Evolutionary conservation across 2,888 invertebrate genomes (phyloP).

Genomic region (Anthophora plumipes): DNA sequence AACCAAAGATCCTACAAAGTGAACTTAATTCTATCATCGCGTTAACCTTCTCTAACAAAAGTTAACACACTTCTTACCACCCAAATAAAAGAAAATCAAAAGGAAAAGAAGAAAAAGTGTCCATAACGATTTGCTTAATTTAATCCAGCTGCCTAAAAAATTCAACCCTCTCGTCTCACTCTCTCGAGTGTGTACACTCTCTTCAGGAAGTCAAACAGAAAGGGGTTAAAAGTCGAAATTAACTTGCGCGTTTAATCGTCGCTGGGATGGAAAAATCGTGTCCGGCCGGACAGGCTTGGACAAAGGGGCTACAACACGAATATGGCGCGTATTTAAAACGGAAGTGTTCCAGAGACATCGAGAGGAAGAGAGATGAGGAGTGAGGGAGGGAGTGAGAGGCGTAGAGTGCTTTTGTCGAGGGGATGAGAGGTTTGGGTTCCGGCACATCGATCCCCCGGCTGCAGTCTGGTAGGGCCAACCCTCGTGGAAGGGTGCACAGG

Average conservation of each 20-base stretch:
- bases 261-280: constrained; percentile 20
- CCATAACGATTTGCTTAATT: too few species aligned
- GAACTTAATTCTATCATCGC: too few species aligned
- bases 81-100: too few species aligned
- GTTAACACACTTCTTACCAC: too few species aligned
- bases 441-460: constrained; percentile 61
- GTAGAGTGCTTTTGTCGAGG: constrained; percentile 44
- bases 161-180: too few species aligned
- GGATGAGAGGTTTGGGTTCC: constrained; percentile 34
- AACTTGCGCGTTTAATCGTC: background rate
- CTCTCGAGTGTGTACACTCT: too few species aligned
- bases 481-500: constrained; percentile 54
- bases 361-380: too few species aligned
- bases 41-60: too few species aligned
- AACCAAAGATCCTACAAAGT: too few species aligned
- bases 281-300: background rate
- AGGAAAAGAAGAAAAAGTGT: too few species aligned
- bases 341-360: constrained; percentile 36
- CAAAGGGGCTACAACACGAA: constrained; percentile 24
- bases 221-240: background rate
- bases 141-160: too few species aligned
- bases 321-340: constrained; percentile 59
- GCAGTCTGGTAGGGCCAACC: constrained; percentile 53
- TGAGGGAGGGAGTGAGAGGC: constrained; percentile 14
- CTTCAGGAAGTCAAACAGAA: background rate